Evolutionary conservation across 2,888 invertebrate species (phyloP), one percentile per base, ranked within the genome.

Genomic region (Odontocerum albicorne): DNA sequence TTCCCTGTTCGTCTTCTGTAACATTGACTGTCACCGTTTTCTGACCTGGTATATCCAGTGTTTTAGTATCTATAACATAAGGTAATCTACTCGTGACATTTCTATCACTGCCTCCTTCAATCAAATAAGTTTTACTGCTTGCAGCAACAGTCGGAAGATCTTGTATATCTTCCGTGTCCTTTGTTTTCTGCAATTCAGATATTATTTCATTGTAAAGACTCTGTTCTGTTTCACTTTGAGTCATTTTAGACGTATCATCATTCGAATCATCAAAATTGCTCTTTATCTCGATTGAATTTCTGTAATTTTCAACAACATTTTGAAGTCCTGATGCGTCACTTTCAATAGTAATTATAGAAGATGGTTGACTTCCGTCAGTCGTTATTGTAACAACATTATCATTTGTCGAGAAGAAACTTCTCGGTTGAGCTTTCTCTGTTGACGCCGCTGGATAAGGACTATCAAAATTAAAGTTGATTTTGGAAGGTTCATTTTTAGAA

Each of bases 261-360:
- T 42, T 43, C 3, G 40, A 16, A 7, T 36, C 52, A 15, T 53
- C 47, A 33, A 53, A 35, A 15, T 45, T 27, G 21, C 32, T 32
- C 10, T 77, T 75, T 32, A 78, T 77, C 64, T 77, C 77, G 56
- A 78, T 78, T 15, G 76, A 76, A 62, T 78, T 78, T n/a, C 75
- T 77, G 56, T 73, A 78, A 4, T 72, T 68, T 63, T 72, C 74
- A 2, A 43, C 68, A 66, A 62, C 43, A 16, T 45, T 56, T 47
- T 60, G 63, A 33, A 62, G 50, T 53, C 56, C 70, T 71, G 57
- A 54, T 36, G 57, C 70, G 67, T 60, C 72, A n/a, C 60, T 60
- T 46, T 65, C 64, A 16, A 65, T 64, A 31, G 62, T 72, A 16
- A 63, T 62, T 15, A 64, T 63, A 6, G 63, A 63, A 31, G 68